These are phyloP conservation scores for Anhinga rufa DNA, from an alignment of 2,113 vertebrate genomes.

Conservation along the genomic window DNA sequence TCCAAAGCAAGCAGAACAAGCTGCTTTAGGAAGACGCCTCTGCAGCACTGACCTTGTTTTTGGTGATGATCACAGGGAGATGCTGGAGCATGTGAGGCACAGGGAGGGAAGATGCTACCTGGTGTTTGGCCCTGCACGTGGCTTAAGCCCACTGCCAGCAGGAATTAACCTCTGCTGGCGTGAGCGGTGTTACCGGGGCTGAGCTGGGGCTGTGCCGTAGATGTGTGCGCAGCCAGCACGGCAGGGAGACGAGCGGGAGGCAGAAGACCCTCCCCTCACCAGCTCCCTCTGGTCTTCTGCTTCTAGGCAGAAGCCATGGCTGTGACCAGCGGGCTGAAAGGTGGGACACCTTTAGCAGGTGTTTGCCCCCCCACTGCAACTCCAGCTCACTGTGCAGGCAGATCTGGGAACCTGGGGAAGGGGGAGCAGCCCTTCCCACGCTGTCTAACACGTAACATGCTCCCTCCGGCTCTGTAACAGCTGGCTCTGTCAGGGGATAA, in stretches of 20 bases:
- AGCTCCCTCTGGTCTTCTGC: accelerated
- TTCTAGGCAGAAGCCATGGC: neutral
- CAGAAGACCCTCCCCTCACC: neutral
- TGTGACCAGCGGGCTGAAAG: neutral
- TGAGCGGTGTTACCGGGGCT: accelerated
- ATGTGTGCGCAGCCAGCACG: accelerated
- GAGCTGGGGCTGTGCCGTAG: neutral
- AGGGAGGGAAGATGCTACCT: neutral
- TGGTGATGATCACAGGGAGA: accelerated
- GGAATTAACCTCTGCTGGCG: neutral
- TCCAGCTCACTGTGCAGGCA: accelerated
- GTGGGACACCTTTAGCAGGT: neutral
- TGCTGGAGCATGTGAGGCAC: neutral
- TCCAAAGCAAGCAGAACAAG: neutral
- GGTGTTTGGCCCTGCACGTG: neutral
- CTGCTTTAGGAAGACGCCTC: neutral
- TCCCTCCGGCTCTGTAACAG: neutral
- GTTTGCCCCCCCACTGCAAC: neutral
- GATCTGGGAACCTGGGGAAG: neutral
- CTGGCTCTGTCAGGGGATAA: neutral
- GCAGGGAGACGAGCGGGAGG: neutral
- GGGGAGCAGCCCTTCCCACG: neutral
- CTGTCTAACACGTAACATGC: neutral
- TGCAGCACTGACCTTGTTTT: neutral
- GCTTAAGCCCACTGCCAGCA: neutral